These are phyloP conservation scores for Xiphophorus hellerii DNA, from an alignment of 2,113 vertebrate genomes.

Conservation along the genomic window DNA sequence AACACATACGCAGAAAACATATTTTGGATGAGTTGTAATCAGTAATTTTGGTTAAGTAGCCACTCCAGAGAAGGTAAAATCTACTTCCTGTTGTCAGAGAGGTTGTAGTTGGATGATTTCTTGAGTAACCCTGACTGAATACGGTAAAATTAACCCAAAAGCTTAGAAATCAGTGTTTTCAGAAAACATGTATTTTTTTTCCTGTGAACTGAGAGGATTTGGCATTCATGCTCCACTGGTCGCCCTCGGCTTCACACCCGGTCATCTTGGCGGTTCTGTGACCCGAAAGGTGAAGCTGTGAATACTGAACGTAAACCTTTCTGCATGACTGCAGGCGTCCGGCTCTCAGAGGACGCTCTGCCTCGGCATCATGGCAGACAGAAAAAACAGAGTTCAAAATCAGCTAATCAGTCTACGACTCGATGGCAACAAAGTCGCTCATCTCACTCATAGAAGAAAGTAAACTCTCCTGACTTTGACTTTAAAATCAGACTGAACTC, in stretches of 20 bases:
- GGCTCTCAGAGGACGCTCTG: conserved; percentile 28
- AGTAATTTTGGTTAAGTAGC: too few species aligned
- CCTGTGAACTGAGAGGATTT: background rate
- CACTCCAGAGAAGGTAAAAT: background rate
- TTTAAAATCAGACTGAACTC: conserved; percentile 45
- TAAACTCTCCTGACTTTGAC: conserved; percentile 50
- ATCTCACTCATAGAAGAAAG: conserved; percentile 19
- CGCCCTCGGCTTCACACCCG: conserved; percentile 18
- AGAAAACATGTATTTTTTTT: background rate
- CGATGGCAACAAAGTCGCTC: conserved; percentile 18
- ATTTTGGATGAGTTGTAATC: too few species aligned
- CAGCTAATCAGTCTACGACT: conserved; percentile 17
- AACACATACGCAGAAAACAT: too few species aligned
- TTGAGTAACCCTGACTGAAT: background rate
- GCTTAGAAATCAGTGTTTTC: background rate
- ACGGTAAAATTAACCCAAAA: too few species aligned
- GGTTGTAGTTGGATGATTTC: background rate
- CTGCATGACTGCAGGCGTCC: conserved; percentile 43
- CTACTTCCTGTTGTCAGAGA: background rate
- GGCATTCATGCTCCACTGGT: conserved; percentile 8
- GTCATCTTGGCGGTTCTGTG: conserved; percentile 19
- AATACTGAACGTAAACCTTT: conserved; percentile 46
- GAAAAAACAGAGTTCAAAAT: conserved; percentile 27
- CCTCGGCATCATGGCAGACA: conserved; percentile 23
- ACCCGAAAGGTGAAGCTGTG: conserved; percentile 45